Base-by-base conservation (phyloP, 2,888 invertebrate genomes). In the Prosopocoilus inquinatus region DNA sequence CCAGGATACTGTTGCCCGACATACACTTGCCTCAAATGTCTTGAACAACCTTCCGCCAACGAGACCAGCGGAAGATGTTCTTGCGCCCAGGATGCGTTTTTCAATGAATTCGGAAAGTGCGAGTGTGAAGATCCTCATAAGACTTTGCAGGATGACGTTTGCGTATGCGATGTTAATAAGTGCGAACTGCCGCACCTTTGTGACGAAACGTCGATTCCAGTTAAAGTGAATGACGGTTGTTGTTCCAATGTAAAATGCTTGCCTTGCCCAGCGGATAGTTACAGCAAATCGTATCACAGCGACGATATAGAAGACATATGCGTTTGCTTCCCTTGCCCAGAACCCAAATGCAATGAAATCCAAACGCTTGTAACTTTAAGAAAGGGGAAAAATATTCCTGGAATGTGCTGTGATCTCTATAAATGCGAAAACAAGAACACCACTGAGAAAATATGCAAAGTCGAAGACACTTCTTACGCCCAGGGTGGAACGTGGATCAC, bases 401-500 rank as follows among this genome's bases (percentile, higher is more conserved):
- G 78, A 2, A 69, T 70, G 39, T 81, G 81, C 63, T 81, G 81
- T 63, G 78, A 79, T 39, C 63, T 77, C 16, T 78, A 75, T 63
- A 69, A 75, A 58, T 80, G 80, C 60, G 59, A 62, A 20, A 56
- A 63, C 9, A 58, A 54, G 65, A 72, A 67, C 36, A 62, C 65
- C 7, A 53, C 7, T 51, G 60, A 15, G 60, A 60, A 32, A 70
- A 70, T 70, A 3, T 81, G 81, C 64, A 56, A 65, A 5, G 70
- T 74, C 13, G 73, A 76, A 9, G 76, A 75, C 9, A 66, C 64
- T 9, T 66, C 67, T 39, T 76, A 77, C 64, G 60, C 67, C 34
- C 73, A 81, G 53, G 81, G 80, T 0, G 75, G 78, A 39, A 71
- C 68, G 20, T 82, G 81, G 82, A 67, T 72, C 34, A 72, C 75